Evolutionary conservation across 64 coral and sea anemone species (phyloP).

Genomic region (Anthopleura sola): DNA sequence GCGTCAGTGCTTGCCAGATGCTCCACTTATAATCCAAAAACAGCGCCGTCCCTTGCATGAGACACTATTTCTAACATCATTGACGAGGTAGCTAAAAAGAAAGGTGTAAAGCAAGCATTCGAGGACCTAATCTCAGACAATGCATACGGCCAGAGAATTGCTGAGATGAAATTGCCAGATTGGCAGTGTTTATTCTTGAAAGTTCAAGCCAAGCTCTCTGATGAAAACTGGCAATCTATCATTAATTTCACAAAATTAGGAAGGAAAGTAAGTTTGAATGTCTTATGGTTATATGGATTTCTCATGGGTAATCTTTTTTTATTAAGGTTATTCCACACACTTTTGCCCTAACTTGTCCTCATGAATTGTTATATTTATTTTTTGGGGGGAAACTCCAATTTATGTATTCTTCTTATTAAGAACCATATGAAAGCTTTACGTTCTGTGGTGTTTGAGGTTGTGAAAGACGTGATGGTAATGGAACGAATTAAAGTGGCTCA

Average conservation of each 20-base stretch:
- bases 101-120: conserved; percentile 15
- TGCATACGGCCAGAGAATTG: not conserved
- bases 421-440: too few species aligned
- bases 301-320: too few species aligned
- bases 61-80: conserved; percentile 15
- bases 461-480: too few species aligned
- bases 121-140: conserved; percentile 26
- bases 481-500: too few species aligned
- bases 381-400: too few species aligned
- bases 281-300: too few species aligned
- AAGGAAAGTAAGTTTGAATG: not conserved
- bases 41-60: not conserved
- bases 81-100: conserved; percentile 15
- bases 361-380: too few species aligned
- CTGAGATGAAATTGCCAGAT: conserved; percentile 22
- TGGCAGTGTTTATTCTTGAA: conserved; percentile 35
- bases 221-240: conserved; percentile 18
- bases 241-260: conserved; percentile 8
- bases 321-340: too few species aligned
- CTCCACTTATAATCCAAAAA: not conserved
- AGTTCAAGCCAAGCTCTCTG: conserved; percentile 19
- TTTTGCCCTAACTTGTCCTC: too few species aligned
- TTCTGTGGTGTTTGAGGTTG: too few species aligned
- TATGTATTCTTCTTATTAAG: too few species aligned
- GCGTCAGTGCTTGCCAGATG: conserved; percentile 27